phyloP scores from a whole-genome alignment of 1,140 invertebrate species.

The Leptoteleia sp. region DNA sequence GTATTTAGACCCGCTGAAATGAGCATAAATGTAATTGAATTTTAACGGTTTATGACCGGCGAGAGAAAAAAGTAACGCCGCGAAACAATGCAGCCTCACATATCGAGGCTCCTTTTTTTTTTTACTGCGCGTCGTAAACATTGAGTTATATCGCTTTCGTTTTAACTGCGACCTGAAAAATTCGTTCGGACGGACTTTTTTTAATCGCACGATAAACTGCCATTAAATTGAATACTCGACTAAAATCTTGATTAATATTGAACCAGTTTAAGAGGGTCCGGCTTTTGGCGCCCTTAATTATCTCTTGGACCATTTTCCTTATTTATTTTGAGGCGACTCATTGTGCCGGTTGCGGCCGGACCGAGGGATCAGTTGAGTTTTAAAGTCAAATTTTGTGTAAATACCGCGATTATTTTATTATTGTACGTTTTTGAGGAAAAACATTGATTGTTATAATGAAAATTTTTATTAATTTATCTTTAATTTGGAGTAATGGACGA shows the following conservation, averaged over 20 bases:
- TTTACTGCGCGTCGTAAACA: slow-evolving; percentile 47
- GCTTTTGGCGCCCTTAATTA: too few species aligned
- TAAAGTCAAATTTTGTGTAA: too few species aligned
- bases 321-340: too few species aligned
- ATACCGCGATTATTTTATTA: too few species aligned
- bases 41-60: slow-evolving; percentile 38
- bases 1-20: slow-evolving; percentile 25
- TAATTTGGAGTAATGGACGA: too few species aligned
- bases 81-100: slow-evolving; percentile 38
- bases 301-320: too few species aligned
- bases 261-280: too few species aligned
- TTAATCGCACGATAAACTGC: slow-evolving; percentile 33
- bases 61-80: slow-evolving; percentile 12
- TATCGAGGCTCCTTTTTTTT: slow-evolving; percentile 31
- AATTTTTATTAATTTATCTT: too few species aligned
- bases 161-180: slow-evolving; percentile 27
- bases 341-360: too few species aligned
- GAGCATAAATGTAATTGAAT: slow-evolving; percentile 51
- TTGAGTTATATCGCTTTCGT: slow-evolving; percentile 29
- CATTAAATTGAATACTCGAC: slow-evolving; percentile 21
- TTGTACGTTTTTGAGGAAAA: too few species aligned
- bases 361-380: too few species aligned
- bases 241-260: slow-evolving; percentile 11
- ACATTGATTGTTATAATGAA: too few species aligned
- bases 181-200: slow-evolving; percentile 6